Base-by-base conservation (phyloP, 1,140 invertebrate genomes). In the Drosophila subobscura region DNA sequence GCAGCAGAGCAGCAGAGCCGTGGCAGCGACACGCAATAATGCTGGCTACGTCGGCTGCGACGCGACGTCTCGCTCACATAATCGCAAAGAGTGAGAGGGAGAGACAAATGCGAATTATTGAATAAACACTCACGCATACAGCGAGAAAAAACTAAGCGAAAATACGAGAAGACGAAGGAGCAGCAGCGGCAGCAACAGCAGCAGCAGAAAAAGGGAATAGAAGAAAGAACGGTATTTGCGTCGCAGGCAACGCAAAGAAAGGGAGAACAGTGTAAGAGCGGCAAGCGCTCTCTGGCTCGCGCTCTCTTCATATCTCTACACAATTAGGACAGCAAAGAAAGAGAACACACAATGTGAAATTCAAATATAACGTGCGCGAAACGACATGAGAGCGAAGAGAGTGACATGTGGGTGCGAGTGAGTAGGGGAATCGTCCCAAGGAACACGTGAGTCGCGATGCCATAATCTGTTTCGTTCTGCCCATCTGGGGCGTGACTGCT, bases 171-270 rank as follows among this genome's bases (percentile, higher is more conserved):
- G 58, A 46, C 52, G 41, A 57, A 81, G 33, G 33, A 37, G 33
- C 33, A 12, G 33, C 8, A 10, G 3, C 33, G 12, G 10, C 8
- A 10, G 8, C 8, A 10, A 3, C 33, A 37, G 10, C 8, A 10
- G 8, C 8, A 37, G 33, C 8, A 12, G 10, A 10, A 37, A 8
- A 37, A 37, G 33, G 33, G 33, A 37, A 37, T 37, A 37, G 3
- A 79, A 66, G 45, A 47, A 84, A 79, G 72, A 89, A 89, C 78
- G 83, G 83, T 86, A 88, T 86, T 88, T 86, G 78, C 78, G 83
- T 88, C 71, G 83, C 83, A 88, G 78, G 70, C 70, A 75, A 72
- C 51, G 33, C 37, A 52, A 29, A 29, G 45, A 45, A 66, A 54
- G 56, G 60, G 44, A 51, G 25, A 12, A 54, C 7, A 45, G 23